These are phyloP conservation scores for Lasioglossum leucozonium DNA, from an alignment of 2,888 invertebrate genomes.

Conservation along the genomic window DNA sequence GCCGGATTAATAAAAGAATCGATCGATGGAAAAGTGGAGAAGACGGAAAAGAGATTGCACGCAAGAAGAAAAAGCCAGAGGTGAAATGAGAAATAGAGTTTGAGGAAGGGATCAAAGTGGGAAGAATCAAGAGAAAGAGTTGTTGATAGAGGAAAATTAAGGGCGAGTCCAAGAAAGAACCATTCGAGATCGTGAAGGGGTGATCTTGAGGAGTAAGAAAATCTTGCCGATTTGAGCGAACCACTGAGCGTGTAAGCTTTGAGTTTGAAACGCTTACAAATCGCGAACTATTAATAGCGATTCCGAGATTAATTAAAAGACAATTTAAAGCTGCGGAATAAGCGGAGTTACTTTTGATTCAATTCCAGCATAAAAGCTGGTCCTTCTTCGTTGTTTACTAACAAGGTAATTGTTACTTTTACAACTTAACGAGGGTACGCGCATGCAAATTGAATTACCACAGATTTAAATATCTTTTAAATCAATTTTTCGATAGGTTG, in stretches of 20 bases:
- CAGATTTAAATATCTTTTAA: too few relatives aligned
- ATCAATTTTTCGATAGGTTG: too few relatives aligned
- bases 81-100: conserved; percentile 1
- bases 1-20: neutral
- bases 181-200: neutral
- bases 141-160: conserved; percentile 6
- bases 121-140: neutral
- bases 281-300: neutral
- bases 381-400: neutral
- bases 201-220: neutral
- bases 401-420: neutral
- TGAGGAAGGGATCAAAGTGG: neutral
- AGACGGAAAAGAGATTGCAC: neutral
- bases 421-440: too few relatives aligned
- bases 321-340: neutral
- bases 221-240: neutral
- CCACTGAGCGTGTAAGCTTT: neutral
- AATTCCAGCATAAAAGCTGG: neutral
- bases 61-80: neutral
- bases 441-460: too few relatives aligned
- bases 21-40: neutral
- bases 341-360: neutral
- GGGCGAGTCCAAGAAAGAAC: neutral
- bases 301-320: neutral
- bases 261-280: neutral